Evolutionary conservation across 2,797 vertebrate species (phyloP), one percentile per base, ranked within the genome.

Genomic region (Lophius americanus): DNA sequence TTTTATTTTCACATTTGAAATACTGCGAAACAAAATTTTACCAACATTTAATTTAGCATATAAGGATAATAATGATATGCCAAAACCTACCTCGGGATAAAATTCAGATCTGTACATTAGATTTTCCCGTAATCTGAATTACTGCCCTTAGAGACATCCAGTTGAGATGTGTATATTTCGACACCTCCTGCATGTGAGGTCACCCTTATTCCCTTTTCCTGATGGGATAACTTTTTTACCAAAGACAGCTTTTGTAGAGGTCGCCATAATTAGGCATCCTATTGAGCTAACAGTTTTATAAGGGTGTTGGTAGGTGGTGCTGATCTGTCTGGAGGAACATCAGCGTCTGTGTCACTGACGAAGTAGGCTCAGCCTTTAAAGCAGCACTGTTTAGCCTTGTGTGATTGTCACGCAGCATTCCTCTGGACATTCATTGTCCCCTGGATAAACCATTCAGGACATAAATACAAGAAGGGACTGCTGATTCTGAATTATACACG

Each of bases 321-420:
- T 9, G 39, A 61, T 62, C 73, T 68, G 57, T 54, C 46, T 54
- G 39, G 64, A 71, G 70, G 35, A 66, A 70, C 77, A 75, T 87
- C 69, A 78, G 60, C 70, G 79, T 71, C 63, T 48, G 37, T 57
- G 57, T 80, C 46, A 49, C 76, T 52, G 47, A 57, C 52, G 64
- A 72, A 70, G 58, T 32, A 38, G 32, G 55, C 56, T 71, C 51
- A 35, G 67, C 52, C 72, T 66, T 85, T 79, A 65, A 55, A 71
- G 58, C 69, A 64, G 68, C 60, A 52, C 23, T 23, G 23, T 67
- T 64, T 75, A 73, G 83, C 77, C 83, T 85, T 83, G 80, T 81
- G 64, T 82, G 78, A 87, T 85, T 86, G 79, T 84, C 73, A 61
- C 51, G n/a, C 12, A 67, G 73, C 64, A 68, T 79, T 70, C 67